Conservation (phyloP, 2,888 invertebrate genomes). For the Lasioglossum calceatum region DNA sequence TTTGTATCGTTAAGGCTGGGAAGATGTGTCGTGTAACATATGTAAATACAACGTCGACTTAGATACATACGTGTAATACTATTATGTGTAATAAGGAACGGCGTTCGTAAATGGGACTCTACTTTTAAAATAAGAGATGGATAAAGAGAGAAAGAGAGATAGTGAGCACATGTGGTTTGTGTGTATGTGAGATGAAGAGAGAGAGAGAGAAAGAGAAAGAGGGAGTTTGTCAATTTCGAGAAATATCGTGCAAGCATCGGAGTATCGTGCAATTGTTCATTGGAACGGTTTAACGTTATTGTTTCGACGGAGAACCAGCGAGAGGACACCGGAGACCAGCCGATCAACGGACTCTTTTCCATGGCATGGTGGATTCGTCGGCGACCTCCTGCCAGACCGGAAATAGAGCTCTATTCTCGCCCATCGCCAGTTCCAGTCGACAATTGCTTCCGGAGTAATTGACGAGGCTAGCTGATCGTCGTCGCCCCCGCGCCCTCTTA, state of each 20-base stretch:
- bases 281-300: slow-evolving; percentile 13
- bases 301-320: background rate
- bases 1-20: slow-evolving; percentile 40
- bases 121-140: slow-evolving; percentile 28
- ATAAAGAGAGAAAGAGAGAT: background rate
- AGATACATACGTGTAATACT: slow-evolving; percentile 27
- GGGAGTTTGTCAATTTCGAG: slow-evolving; percentile 8
- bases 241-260: background rate
- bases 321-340: background rate
- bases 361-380: background rate
- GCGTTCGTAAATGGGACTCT: slow-evolving; percentile 17
- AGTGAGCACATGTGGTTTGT: background rate
- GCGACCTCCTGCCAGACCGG: background rate
- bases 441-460: slow-evolving; percentile 38
- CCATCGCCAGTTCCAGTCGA: slow-evolving; percentile 27
- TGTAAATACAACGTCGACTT: slow-evolving; percentile 65
- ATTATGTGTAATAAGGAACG: slow-evolving; percentile 36
- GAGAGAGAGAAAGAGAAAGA: no score
- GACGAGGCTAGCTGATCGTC: slow-evolving; percentile 18
- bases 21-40: slow-evolving; percentile 61
- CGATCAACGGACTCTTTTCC: background rate
- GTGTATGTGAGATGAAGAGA: background rate
- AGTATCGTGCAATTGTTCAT: slow-evolving; percentile 5
- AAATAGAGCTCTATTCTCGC: slow-evolving; percentile 7
- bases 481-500: slow-evolving; percentile 22